Evolutionary conservation across 2,888 invertebrate genomes (phyloP).

Genomic region (Acanthococcus lagerstroemiae): DNA sequence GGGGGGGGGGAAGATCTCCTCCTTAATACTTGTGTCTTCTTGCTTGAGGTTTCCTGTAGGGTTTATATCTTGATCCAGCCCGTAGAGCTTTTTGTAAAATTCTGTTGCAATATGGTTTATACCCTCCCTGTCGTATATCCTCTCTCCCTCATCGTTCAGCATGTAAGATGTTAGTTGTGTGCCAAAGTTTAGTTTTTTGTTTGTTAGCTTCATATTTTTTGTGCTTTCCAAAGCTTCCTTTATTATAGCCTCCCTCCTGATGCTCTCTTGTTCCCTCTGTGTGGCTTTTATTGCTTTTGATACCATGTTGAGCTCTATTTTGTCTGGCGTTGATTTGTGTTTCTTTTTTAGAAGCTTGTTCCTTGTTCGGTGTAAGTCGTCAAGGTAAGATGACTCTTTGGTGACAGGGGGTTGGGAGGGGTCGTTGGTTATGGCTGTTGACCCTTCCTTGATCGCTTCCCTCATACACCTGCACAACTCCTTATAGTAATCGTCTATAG

Average conservation of each 20-base stretch:
- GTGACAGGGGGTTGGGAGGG: too few relatives aligned
- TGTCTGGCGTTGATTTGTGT: background rate
- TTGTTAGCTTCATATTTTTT: background rate
- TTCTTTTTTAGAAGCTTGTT: background rate
- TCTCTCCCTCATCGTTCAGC: background rate
- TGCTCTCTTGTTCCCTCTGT: background rate
- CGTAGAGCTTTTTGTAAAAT: background rate
- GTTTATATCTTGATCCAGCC: too few relatives aligned
- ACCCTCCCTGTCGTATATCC: background rate
- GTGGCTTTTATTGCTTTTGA: background rate
- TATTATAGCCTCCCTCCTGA: background rate
- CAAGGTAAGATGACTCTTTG: too few relatives aligned
- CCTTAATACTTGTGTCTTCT: too few relatives aligned
- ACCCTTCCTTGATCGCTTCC: too few relatives aligned
- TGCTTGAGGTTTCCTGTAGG: too few relatives aligned
- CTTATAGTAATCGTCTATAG: too few relatives aligned
- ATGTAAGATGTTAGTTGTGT: background rate
- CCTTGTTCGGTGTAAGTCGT: background rate
- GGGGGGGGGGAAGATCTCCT: too few relatives aligned
- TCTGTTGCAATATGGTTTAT: background rate
- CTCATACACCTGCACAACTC: too few relatives aligned
- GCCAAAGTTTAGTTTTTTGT: background rate
- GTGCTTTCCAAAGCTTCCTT: background rate
- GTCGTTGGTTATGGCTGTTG: too few relatives aligned
- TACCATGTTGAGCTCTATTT: background rate